Base-by-base conservation (phyloP, 2,113 vertebrate genomes). In the Prinia subflava region DNA sequence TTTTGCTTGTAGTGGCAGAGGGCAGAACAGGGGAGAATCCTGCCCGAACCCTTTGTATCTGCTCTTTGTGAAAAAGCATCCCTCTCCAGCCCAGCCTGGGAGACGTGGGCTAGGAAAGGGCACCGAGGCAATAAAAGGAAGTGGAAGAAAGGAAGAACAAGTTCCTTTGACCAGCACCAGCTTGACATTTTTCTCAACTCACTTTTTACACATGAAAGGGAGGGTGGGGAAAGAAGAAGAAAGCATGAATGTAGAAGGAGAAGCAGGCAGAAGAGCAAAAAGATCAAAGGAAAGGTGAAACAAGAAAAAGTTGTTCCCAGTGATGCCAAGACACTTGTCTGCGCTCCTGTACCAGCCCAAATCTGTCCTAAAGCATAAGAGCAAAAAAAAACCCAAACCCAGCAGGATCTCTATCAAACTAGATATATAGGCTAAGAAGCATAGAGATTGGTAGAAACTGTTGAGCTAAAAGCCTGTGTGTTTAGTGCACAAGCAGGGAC, bases 141-240 rank as follows among this genome's bases (percentile, higher is more conserved):
- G 30, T 20, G 42, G 68, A 91, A 95, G 59, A 95, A 90, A 94
- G 20, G 44, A 28, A 86, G 92, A 95, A 68, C 47, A 81, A 93
- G 79, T 80, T 94, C 87, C 71, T 96, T 95, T 93, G 80, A 96
- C 96, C 85, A 95, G 41, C 83, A 90, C 24, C 60, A 90, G 85
- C 73, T 64, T 95, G 90, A 89, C 89, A 41, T 87, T 92, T 92
- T 96, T 94, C 79, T 93, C 42, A 65, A 50, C 69, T 94, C 39
- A 41, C 62, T 89, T 94, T 93, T 93, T 75, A 87, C 69, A 95
- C 81, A 92, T 95, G 81, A 96, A 96, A 96, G 76, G 19, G 30
- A 78, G 21, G 56, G 83, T 83, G 44, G n/a, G n/a, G 52, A 74
- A 90, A 80, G 64, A 88, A 95, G 84, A 95, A 95, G 79, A 93